Base-by-base conservation (phyloP, 1,140 invertebrate species). In the Cylas formicarius region DNA sequence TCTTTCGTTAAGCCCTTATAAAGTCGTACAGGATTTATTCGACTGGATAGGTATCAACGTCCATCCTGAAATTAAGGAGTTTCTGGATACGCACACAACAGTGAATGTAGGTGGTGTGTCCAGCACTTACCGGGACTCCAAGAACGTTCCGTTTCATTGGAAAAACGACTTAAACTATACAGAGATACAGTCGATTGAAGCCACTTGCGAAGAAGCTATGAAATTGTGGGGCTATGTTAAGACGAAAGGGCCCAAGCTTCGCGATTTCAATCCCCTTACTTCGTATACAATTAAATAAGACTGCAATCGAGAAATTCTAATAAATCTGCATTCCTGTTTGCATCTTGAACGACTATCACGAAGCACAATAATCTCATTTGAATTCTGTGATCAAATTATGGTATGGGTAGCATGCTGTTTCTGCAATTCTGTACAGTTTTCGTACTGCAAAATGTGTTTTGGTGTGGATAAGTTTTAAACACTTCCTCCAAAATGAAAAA, bases 71-170 rank as follows among this genome's bases (percentile, higher is more conserved):
- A 77, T 90, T 0, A 74, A 78, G 43, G 70, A 75, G 35, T 90
- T 87, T 66, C 67, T 91, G 11, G 79, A 86, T 50, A 80, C 82
- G 2, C 87, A 91, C 60, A 90, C 86, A 1, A 84, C 81, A 58
- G 71, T 75, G 26, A 78, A 90, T 52, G 75, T 79, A 4, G 86
- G 82, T 9, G 85, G 83, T 11, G 82, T 87, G 9, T 88, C 83
- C 22, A 88, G 85, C 54, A 91, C 86, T 4, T 86, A 81, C 62
- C 72, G 86, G 14, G 80, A 90, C 62, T 88, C 86, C 4, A 84
- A 83, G 60, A 77, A 74, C 16, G 81, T 85, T 36, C 86, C 87
- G 43, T 90, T 88, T 62, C 84, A 85, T 60, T 91, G 88, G 88
- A 80, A 79, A 48, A 75, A 72, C 28, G 82, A 87, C 55, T 69